Evolutionary conservation across 2,888 invertebrate genomes (phyloP), one percentile per base, ranked within the genome.

Genomic region (Drosophila falleni): DNA sequence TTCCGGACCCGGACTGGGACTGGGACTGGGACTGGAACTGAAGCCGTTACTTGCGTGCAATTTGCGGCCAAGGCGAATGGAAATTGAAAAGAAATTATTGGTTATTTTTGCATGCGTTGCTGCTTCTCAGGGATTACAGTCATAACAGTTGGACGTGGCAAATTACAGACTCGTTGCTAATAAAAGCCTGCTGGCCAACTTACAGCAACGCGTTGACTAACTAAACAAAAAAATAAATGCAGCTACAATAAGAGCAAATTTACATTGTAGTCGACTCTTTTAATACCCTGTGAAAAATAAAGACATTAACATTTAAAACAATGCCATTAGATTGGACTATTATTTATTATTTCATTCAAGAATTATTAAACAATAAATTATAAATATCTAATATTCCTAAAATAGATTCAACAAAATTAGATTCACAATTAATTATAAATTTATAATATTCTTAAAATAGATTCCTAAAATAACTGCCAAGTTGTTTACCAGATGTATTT

Each of bases 71-170:
- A 73, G 69, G 66, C 66, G 55, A 70, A 71, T 68, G 73, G 51
- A 88, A 81, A 89, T 85, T 85, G 86, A 79, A 85, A 74, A 74
- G 73, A 78, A 88, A 90, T 85, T 85, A 84, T 87, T 89, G 86
- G 68, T 74, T 78, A 85, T 76, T 83, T 87, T 53, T 84, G 86
- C 90, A 80, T 89, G 81, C 89, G 81, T 83, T 86, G 84, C 83
- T 65, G 60, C 51, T 80, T 73, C 53, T 23, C 51, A 53, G 51
- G 73, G 65, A 86, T 82, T 80, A 79, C 69, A 73, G 62, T 77
- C 81, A 71, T 71, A 83, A 71, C 75, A 59, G 56, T 54, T 41
- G 56, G 37, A 51, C 69, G 31, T 67, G 49, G 54, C 64, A 89
- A 83, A 88, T 83, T 82, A 58, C 56, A 81, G 39, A 54, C 42